phyloP scores from a whole-genome alignment of 2,888 invertebrate species.

The Sthenelais limicola region DNA sequence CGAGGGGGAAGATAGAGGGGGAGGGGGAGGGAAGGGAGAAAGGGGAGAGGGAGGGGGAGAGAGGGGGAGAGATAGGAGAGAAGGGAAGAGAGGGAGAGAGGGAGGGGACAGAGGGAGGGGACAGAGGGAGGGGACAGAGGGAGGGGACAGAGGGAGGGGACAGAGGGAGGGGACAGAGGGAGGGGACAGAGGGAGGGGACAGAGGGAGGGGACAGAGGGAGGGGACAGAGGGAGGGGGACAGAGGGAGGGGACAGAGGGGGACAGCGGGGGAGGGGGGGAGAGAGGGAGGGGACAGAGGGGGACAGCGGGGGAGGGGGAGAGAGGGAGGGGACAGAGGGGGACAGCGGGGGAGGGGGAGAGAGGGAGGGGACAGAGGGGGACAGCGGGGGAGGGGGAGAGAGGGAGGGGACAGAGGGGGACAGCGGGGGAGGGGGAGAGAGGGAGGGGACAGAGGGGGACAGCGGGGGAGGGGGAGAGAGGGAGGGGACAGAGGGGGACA shows the following conservation, averaged over 20 bases:
- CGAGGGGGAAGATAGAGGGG: neutral
- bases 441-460: neutral
- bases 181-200: neutral
- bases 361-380: neutral
- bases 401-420: neutral
- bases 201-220: neutral
- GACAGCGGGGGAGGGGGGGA: neutral
- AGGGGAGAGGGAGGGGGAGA: conserved; percentile 3
- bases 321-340: neutral
- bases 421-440: neutral
- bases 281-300: neutral
- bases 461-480: neutral
- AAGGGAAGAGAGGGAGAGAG: neutral
- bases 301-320: neutral
- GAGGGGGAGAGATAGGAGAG: conserved; percentile 7
- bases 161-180: neutral
- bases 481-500: neutral
- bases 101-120: neutral
- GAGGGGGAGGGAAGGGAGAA: neutral
- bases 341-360: neutral
- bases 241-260: neutral
- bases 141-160: neutral
- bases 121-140: neutral
- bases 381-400: neutral
- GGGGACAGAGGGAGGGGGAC: neutral